Evolutionary conservation across 2,797 vertebrate genomes (phyloP).

Genomic region (Microctenopoma steveboyesi): DNA sequence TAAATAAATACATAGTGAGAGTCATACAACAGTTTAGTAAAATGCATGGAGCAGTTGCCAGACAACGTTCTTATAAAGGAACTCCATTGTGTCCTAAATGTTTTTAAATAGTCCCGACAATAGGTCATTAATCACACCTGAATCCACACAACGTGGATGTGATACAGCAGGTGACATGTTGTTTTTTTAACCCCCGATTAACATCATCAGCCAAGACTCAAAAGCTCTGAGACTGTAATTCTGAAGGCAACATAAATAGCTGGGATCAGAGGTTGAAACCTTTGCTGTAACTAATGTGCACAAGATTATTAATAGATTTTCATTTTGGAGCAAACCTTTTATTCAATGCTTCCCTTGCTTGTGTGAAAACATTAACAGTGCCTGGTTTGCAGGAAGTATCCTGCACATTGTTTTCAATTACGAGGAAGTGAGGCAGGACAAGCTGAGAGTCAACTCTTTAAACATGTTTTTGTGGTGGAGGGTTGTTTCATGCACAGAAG

Average conservation of each 20-base stretch:
- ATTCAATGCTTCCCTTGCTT: neutral
- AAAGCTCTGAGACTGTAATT: neutral
- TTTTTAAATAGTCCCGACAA: slow-evolving; percentile 40
- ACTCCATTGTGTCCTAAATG: slow-evolving; percentile 19
- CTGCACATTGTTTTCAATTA: slow-evolving; percentile 61
- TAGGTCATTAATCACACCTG: slow-evolving; percentile 51
- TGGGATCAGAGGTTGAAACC: neutral
- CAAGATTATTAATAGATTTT: neutral
- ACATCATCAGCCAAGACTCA: slow-evolving; percentile 19
- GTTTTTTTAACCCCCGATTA: slow-evolving; percentile 30
- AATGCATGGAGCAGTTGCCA: neutral
- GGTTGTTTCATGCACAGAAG: slow-evolving; percentile 2
- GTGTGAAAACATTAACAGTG: slow-evolving; percentile 21
- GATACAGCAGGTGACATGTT: slow-evolving; percentile 16
- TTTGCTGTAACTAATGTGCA: slow-evolving; percentile 6
- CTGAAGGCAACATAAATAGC: neutral
- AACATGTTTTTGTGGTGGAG: slow-evolving; percentile 54
- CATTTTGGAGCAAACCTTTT: neutral
- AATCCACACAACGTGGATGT: slow-evolving; percentile 2
- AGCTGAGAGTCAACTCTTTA: slow-evolving; percentile 40
- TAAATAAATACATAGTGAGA: neutral
- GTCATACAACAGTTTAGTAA: neutral
- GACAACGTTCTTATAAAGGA: slow-evolving; percentile 3
- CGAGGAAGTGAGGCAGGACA: slow-evolving; percentile 47
- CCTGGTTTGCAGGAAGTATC: slow-evolving; percentile 56